Evolutionary conservation across 2,113 vertebrate genomes (phyloP).

Genomic region (Psilopsiagon aurifrons): DNA sequence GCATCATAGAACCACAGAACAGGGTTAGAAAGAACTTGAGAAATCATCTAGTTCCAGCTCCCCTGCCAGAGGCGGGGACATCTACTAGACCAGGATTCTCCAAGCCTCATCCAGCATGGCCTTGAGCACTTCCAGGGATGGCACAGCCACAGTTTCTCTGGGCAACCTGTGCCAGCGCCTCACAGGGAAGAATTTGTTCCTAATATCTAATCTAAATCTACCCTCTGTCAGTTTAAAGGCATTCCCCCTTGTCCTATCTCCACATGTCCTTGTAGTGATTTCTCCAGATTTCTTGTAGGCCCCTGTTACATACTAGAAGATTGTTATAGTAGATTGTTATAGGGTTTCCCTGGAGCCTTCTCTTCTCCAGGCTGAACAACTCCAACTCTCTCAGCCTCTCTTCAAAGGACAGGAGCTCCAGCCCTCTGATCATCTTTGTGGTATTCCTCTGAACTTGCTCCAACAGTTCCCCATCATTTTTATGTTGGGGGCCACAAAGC

Average conservation of each 20-base stretch:
- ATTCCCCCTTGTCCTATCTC: background rate
- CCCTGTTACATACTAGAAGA: background rate
- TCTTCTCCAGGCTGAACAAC: background rate
- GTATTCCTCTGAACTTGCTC: background rate
- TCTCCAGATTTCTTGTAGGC: background rate
- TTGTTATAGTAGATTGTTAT: background rate
- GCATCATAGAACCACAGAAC: background rate
- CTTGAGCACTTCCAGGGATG: background rate
- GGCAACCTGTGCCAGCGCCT: background rate
- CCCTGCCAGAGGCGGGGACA: background rate
- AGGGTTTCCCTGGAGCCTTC: background rate
- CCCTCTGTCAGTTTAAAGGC: background rate
- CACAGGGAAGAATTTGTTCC: background rate
- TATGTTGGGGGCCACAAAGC: background rate
- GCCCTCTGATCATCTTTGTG: background rate
- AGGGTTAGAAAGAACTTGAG: background rate
- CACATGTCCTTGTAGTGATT: background rate
- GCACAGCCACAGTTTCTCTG: background rate
- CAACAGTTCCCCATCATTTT: background rate
- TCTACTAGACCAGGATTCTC: background rate
- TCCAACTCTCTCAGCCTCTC: background rate
- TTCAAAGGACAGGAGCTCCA: background rate
- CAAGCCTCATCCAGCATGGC: background rate
- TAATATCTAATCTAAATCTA: background rate
- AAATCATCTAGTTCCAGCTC: background rate